Base-by-base conservation (phyloP, 2,113 vertebrate species). In the Formicarius rufipectus region DNA sequence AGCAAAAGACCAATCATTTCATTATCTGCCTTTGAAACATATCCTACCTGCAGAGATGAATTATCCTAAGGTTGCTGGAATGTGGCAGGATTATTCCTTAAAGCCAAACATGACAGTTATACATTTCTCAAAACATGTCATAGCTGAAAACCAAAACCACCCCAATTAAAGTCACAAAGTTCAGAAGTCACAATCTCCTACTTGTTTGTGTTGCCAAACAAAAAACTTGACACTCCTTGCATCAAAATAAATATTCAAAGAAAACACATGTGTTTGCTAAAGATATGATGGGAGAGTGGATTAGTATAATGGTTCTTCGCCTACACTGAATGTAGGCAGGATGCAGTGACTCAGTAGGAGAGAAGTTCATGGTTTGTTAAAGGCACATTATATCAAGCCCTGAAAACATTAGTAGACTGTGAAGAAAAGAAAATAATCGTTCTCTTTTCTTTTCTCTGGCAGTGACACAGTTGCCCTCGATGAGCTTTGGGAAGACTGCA, bases 341-440 rank as follows among this genome's bases (percentile, higher is more conserved):
- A 85, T 84, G 84, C 50, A 59, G 79, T 94, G 82, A 82, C 96
- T 97, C 79, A 39, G 64, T 92, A 95, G 95, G 90, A 92, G 55
- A 97, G 91, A 96, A 96, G 97, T 97, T 97, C 96, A 97, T 19
- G 93, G 95, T 96, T 97, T 98, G 92, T 97, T 97, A 97, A 96
- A 96, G 89, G 72, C 89, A 93, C 35, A 90, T 93, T 97, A 92
- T 90, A 94, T 84, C 19, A 39, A 97, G 80, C 62, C 95, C 94
- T 96, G 86, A 73, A 97, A 97, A 84, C 92, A 97, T 96, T 87
- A 96, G 67, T 39, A 89, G 30, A 64, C 62, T 93, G 74, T 72
- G 67, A 67, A 91, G 75, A 35, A 60, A 52, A 66, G 60, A 44
- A 58, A 60, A 50, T 8, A 89, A 91, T 58, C 31, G 0, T 76